A percentile compares a stretch with the other conserved stretches of the same genome.
Conservation (phyloP, 2,888 invertebrate genomes). For the Shargacucullia verbasci region DNA sequence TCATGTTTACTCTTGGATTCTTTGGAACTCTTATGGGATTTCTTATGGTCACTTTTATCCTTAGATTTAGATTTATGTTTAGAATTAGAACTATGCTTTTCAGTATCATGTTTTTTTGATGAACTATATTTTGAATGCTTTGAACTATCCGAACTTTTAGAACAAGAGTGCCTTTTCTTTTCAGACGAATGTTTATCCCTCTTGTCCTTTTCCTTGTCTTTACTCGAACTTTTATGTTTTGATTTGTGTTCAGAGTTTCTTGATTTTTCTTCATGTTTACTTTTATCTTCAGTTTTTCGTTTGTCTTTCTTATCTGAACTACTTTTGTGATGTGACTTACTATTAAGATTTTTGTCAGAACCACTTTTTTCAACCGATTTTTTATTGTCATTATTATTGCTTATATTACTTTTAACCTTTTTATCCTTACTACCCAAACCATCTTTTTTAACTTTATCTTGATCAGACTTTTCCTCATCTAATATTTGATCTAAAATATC, state of each 20-base stretch:
- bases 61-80: slow-evolving; percentile 62
- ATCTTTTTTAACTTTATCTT: slow-evolving; percentile 47
- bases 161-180: slow-evolving; percentile 65
- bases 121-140: slow-evolving; percentile 63
- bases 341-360: slow-evolving; percentile 56
- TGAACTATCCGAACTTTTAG: slow-evolving; percentile 63
- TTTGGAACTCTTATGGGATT: slow-evolving; percentile 69
- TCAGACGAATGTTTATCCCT: slow-evolving; percentile 67
- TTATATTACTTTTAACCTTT: slow-evolving; percentile 47
- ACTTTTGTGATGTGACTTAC: slow-evolving; percentile 62
- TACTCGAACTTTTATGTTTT: slow-evolving; percentile 75
- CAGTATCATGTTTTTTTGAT: slow-evolving; percentile 62
- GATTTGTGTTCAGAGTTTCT: slow-evolving; percentile 70
- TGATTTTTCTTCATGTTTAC: slow-evolving; percentile 62
- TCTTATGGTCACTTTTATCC: slow-evolving; percentile 62
- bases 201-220: slow-evolving; percentile 69
- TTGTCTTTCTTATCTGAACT: slow-evolving; percentile 66
- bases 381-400: slow-evolving; percentile 56
- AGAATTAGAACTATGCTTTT: slow-evolving; percentile 63
- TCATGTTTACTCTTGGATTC: slow-evolving; percentile 66
- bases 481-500: slow-evolving; percentile 86
- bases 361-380: slow-evolving; percentile 37
- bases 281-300: slow-evolving; percentile 61
- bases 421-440: slow-evolving; percentile 38
- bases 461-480: slow-evolving; percentile 79